Evolutionary conservation across 2,113 vertebrate species (phyloP).

Genomic region (Macrotus californicus): DNA sequence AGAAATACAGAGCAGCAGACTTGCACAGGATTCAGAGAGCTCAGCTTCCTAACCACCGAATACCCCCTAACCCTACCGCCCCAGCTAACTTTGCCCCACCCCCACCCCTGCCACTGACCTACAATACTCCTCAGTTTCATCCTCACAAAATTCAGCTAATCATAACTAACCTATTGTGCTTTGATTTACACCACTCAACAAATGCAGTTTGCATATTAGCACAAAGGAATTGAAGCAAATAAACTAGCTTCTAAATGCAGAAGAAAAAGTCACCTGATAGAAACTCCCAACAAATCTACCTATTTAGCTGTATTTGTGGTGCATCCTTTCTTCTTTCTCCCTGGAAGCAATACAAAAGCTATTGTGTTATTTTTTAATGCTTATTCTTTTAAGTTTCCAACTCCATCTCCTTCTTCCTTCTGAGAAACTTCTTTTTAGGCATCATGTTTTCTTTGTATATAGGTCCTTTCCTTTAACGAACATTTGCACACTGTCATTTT

Average conservation of each 20-base stretch:
- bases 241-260: neutral
- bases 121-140: neutral
- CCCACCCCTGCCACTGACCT: neutral
- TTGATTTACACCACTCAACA: neutral
- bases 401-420: neutral
- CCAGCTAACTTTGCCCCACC: rapidly evolving
- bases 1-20: neutral
- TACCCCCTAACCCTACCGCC: neutral
- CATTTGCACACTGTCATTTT: neutral
- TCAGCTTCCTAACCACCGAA: neutral
- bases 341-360: neutral
- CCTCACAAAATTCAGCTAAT: neutral
- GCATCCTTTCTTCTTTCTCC: neutral
- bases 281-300: neutral
- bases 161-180: neutral
- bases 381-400: neutral
- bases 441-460: neutral
- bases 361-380: neutral
- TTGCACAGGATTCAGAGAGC: neutral
- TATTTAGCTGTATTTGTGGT: neutral
- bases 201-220: neutral
- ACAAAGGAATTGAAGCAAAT: neutral
- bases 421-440: neutral
- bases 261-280: neutral
- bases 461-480: neutral